Base-by-base conservation (phyloP, 1,140 invertebrate species). In the Atopsyche davidsoni region DNA sequence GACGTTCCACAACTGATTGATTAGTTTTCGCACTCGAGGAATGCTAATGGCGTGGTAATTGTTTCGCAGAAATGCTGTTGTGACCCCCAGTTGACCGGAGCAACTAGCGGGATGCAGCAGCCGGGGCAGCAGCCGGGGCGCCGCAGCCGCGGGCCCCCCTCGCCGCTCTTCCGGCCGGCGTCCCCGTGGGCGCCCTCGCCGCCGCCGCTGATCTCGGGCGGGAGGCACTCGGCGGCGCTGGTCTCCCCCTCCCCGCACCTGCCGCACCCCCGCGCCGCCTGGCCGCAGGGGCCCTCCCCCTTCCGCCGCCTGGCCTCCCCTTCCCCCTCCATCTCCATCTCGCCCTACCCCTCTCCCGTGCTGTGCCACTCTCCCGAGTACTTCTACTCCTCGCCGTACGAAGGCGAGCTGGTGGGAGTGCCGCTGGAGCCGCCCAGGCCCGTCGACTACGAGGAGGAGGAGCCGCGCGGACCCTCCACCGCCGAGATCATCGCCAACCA, bases 401-500 rank as follows among this genome's bases (percentile, higher is more conserved):
- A 64, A 65, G 69, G 71, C 61, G 79, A 83, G 57, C 81, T 77
- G 60, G 73, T 79, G 38, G 83, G 83, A 39, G 79, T 82, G 38
- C 82, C 85, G 3, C 59, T 86, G 51, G 85, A 87, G 62, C 82
- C 80, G 39, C 77, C 79, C 56, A 67, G 73, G 46, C 68, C 64
- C 4, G 70, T 73, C 65, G 74, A 77, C 51, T 75, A 75, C 53
- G 69, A 79, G 62, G 69, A 79, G 62, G 82, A 82, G 23, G 82
- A 83, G 61, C 78, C 83, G 45, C 75, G 79, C 52, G 86, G 87
- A 19, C 83, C 83, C 4, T 87, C 87, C 40, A 92, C 89, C 2
- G 89, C 89, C 9, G 89, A 93, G 64, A 92, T 93, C 51, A 92
- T 95, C 51, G 89, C 89, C 22, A 85, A 83, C 63, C 91, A 95